Percentiles rank a stretch among this genome's conserved stretches.
Evolutionary conservation across 64 coral and sea anemone species (phyloP).

Genomic region (Stylophora pistillata): DNA sequence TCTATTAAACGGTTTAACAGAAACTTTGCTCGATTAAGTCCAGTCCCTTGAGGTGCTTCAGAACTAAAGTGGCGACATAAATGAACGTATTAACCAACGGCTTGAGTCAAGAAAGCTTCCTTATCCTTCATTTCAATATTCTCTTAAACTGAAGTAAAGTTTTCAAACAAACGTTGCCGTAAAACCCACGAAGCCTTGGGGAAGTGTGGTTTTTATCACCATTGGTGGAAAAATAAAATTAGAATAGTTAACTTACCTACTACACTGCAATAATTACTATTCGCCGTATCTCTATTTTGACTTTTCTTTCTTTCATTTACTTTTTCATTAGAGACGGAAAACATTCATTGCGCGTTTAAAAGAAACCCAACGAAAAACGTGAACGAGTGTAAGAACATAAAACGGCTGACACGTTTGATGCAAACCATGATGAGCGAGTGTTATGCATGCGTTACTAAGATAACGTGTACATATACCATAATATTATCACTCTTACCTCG

Average conservation of each 20-base stretch:
- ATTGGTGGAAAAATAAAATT: too few relatives aligned
- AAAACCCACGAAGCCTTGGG: too few relatives aligned
- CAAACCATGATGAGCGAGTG: not conserved
- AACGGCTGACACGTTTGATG: not conserved
- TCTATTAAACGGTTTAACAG: conserved; percentile 92
- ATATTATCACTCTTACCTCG: conserved; percentile 3
- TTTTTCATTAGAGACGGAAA: not conserved
- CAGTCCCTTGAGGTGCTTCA: conserved; percentile 58
- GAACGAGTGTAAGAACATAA: not conserved
- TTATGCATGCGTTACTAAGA: not conserved
- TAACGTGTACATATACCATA: not conserved
- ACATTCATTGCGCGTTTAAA: not conserved
- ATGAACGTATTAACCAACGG: conserved; percentile 34
- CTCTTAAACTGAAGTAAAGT: too few relatives aligned
- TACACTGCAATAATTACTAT: too few relatives aligned
- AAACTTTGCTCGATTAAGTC: conserved; percentile 75
- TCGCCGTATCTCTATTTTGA: too few relatives aligned
- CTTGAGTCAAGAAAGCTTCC: not conserved
- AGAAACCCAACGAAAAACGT: not conserved
- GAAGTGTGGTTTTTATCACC: too few relatives aligned
- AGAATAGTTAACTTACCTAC: too few relatives aligned
- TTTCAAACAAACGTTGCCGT: too few relatives aligned
- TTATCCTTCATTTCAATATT: not conserved
- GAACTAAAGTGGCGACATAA: conserved; percentile 57
- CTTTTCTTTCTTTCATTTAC: too few relatives aligned